Evolutionary conservation across 2,888 invertebrate genomes (phyloP), one percentile per base, ranked within the genome.

Genomic region (Rhamphomyia laevipes): DNA sequence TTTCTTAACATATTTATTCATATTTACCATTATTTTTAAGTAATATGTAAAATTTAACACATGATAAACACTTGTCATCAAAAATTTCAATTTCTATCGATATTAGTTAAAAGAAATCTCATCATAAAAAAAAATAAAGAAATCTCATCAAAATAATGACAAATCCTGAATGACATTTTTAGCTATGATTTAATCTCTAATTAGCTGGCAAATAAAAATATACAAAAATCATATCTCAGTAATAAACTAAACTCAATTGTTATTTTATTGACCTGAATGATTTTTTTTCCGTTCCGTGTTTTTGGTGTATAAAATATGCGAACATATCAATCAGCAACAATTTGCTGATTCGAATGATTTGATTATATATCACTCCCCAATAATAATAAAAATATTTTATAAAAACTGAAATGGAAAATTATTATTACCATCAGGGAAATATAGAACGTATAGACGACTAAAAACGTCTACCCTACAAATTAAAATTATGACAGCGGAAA

Each of bases 151-250:
- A 40, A 21, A 40, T 40, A 11, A 4, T 40, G 40, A 40, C 23
- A 51, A 53, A 53, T 53, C 53, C 51, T 51, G 47, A 53, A 53
- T 53, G 53, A 50, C 53, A 53, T 51, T 51, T 51, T 48, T 31
- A 53, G 23, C 23, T 51, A 49, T 40, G 51, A 47, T 51, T 53
- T 51, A 27, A 27, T 27, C 23, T 27, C 9, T 27, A 9, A 27
- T 27, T 27, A 27, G 23, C 23, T 27, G 7, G 7, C 23, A 27
- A 27, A 27, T 27, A 27, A 27, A 27, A 27, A 27, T 27, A 27
- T 27, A 27, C 7, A 27, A 7, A 27, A 6, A 4, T 7, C 2
- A 27, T 21, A 3, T 4, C 21, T 4, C 21, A 27, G 23, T 27
- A 27, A 27, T 27, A 27, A 27, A 27, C 23, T 27, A 27, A 27